Base-by-base conservation (phyloP, 2,797 vertebrate species). In the Sylvia borin region DNA sequence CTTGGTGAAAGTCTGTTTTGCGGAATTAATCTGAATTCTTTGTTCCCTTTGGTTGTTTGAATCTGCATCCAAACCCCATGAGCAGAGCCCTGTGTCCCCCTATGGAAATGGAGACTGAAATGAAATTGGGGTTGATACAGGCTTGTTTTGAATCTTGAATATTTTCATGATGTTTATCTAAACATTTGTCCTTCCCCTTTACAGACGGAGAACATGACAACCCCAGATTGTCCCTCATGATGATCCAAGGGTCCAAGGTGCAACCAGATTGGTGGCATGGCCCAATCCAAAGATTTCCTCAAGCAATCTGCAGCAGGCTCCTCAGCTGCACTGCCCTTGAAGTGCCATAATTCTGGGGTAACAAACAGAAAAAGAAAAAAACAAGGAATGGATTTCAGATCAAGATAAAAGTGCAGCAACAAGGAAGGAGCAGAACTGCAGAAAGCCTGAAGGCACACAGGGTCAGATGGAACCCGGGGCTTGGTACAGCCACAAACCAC, bases 1-100 rank as follows among this genome's bases (percentile, higher is more conserved):
- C 47, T 88, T 78, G 70, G 70, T 96, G 70, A 70, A 85, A 94
- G 80, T 90, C 73, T 91, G 47, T 43, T 92, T 88, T 86, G 82
- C 90, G 88, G 85, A 88, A 81, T 90, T 90, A 75, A 68, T 81
- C 54, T 27, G 73, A 93, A 40, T 24, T 88, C 70, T 94, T 90
- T 91, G 58, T 91, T 92, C 79, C 54, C 40, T 92, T 88, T 13
- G 19, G 34, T 92, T 90, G 34, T 54, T 72, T 72, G 76, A 70
- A 80, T 86, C 61, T 81, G 27, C 58, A 72, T 74, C 75, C 73
- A 88, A 93, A 81, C 22, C 40, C 43, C 54, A 6, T 5, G 40
- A 92, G 79, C 32, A 76, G 38, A 83, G 57, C 48, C 54, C 42
- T 60, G 5, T 22, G 18, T 80, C 50, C 82, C n/a, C 47, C 70